Base-by-base conservation (phyloP, 2,113 vertebrate species). In the Calcarius ornatus region DNA sequence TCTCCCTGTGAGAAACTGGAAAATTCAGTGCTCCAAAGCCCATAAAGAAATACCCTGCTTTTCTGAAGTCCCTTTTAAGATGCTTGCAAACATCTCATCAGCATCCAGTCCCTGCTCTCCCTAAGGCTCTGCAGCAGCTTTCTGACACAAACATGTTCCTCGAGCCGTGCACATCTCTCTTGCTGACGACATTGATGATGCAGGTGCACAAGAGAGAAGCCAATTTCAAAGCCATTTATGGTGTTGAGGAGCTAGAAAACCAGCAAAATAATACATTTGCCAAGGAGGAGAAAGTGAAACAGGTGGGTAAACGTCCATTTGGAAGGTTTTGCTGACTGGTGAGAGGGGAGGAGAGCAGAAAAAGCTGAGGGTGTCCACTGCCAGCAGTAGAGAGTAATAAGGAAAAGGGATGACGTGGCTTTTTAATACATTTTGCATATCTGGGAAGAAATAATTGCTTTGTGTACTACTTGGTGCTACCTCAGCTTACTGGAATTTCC, bases 141-240 rank as follows among this genome's bases (percentile, higher is more conserved):
- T 76, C 86, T 71, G 77, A 75, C 79, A 94, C 88, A 87, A 78
- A 85, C 66, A 89, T 2, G 65, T 72, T 91, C 92, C 94, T 97
- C 33, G 35, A 90, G 96, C 91, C 7, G 12, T 88, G 85, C 90
- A 90, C 96, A 95, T 96, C 91, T 59, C 94, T 96, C 81, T 66
- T 90, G 81, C 94, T 94, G 79, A 96, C 89, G 83, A 97, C 97
- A 97, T 48, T n/a, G 95, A 88, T 92, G 96, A 96, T 94, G 96
- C 92, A 86, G 96, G 95, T 96, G 53, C 86, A 88, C 86, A 75
- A 96, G 95, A 79, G 88, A 96, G 94, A 70, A 86, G 95, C 81
- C 92, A 65, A 51, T 95, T 95, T 95, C 91, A 88, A 84, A 97
- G 91, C 94, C 95, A 70, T 97, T 97, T 97, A 94, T 94, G 96